These are phyloP conservation scores for Chironomus tentans DNA, from an alignment of 2,888 invertebrate genomes.

Conservation along the genomic window DNA sequence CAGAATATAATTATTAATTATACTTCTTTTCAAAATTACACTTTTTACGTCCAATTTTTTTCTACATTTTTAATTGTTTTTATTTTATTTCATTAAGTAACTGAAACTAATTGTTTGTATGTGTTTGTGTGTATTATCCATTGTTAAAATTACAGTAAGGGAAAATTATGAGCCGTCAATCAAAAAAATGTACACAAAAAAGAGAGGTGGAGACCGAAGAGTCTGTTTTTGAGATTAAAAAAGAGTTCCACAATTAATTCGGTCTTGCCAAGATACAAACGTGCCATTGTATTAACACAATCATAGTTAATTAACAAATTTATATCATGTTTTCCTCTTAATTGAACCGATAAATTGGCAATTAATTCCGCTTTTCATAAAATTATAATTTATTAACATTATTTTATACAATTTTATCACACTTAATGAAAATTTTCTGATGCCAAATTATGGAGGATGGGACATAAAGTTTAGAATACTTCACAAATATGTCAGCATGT, in stretches of 20 bases:
- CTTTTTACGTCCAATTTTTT: neutral
- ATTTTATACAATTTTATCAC: conserved; percentile 12
- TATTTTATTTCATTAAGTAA: neutral
- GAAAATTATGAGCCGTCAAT: conserved; percentile 4
- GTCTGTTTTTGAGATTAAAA: neutral
- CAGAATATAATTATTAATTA: neutral
- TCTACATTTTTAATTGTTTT: neutral
- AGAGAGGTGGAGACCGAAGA: neutral
- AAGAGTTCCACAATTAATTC: neutral
- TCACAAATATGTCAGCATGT: too few relatives aligned
- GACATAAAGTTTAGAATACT: too few relatives aligned
- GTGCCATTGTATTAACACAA: neutral
- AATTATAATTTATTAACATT: neutral
- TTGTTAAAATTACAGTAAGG: neutral
- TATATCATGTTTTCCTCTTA: neutral
- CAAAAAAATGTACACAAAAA: neutral
- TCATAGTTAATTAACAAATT: conserved; percentile 7
- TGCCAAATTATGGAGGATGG: neutral
- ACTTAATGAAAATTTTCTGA: neutral
- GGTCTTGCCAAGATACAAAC: neutral
- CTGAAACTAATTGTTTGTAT: neutral
- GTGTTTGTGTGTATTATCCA: too few relatives aligned
- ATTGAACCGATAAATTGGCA: conserved; percentile 17
- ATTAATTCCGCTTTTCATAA: neutral
- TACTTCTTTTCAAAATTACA: neutral